Evolutionary conservation across 92 coral and sea anemone genomes (phyloP).

Genomic region (Palythoa grandiflora): DNA sequence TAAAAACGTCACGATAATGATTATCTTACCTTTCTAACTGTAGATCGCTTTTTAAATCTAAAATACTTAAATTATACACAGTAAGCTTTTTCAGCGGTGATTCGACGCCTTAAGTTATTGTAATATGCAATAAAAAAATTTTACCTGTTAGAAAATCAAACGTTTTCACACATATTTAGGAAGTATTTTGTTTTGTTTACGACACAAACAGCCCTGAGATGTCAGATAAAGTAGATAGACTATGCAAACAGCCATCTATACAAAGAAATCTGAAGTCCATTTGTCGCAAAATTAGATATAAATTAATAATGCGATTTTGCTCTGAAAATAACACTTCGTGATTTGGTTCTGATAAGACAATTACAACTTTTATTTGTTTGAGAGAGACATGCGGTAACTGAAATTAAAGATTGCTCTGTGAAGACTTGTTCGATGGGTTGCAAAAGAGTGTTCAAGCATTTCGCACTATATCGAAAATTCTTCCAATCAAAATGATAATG

Average conservation of each 20-base stretch:
- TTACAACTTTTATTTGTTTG: constrained; percentile 20
- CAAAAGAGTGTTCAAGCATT: not conserved
- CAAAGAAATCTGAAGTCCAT: not conserved
- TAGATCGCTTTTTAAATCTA: no score
- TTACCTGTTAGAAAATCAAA: no score
- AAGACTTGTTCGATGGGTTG: not conserved
- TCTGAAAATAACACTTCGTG: not conserved
- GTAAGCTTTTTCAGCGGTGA: no score
- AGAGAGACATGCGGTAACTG: not conserved
- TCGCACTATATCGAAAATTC: not conserved
- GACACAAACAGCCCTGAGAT: not conserved
- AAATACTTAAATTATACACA: no score
- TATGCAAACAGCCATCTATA: not conserved
- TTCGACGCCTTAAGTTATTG: no score
- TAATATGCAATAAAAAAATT: no score
- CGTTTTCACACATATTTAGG: no score
- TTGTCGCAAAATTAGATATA: not conserved
- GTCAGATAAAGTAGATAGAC: not conserved
- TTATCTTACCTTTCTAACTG: no score
- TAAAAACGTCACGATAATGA: no score
- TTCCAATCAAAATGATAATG: not conserved
- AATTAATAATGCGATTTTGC: not conserved
- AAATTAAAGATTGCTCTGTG: not conserved
- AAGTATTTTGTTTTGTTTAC: no score
- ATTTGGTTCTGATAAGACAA: constrained; percentile 13